Base-by-base conservation (phyloP, 2,797 vertebrate species). In the Nasua narica region DNA sequence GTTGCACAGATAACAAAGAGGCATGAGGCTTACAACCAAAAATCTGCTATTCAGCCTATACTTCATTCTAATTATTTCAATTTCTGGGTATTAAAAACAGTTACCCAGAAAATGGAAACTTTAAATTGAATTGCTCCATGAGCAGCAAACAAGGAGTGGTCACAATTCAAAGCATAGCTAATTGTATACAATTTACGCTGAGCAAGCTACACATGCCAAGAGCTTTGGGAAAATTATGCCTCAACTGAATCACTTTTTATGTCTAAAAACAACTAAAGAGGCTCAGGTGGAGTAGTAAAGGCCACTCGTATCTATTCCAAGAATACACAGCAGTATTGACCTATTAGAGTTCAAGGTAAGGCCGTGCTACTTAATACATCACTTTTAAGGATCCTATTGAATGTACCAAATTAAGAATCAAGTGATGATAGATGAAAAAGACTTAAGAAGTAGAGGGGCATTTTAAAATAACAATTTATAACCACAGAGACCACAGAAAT, bases 381-480 rank as follows among this genome's bases (percentile, higher is more conserved):
- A 10, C 74, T 91, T 74, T 79, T 62, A 91, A 84, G 37, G 62
- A 23, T 72, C 25, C 48, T 37, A n/a, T 19, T 7, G 40, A 78
- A 74, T 65, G 29, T 72, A 79, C 10, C 89, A 40, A 95, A 83
- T 50, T 60, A 84, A 14, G 81, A 88, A 62, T 69, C 54, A 70
- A 81, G 27, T 74, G 48, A 52, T 62, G 32, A 78, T 40, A 69
- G 3, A 43, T 43, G 7, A 62, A 32, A 79, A 65, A 77, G 18
- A 62, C 27, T 40, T 81, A 65, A 72, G 10, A 93, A 54, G 56
- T 9, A 90, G 40, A 52, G 14, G 21, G 29, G 50, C 19, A 78
- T 87, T 93, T 87, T 82, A 82, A 85, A 96, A 94, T 15, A 92
- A 50, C 16, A 85, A 52, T 52, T 77, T n/a, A 10, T 81, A 91